Percentiles rank a stretch among this genome's conserved stretches.
phyloP scores from a whole-genome alignment of 2,888 invertebrate species.

The Chrysomela aeneicollis region DNA sequence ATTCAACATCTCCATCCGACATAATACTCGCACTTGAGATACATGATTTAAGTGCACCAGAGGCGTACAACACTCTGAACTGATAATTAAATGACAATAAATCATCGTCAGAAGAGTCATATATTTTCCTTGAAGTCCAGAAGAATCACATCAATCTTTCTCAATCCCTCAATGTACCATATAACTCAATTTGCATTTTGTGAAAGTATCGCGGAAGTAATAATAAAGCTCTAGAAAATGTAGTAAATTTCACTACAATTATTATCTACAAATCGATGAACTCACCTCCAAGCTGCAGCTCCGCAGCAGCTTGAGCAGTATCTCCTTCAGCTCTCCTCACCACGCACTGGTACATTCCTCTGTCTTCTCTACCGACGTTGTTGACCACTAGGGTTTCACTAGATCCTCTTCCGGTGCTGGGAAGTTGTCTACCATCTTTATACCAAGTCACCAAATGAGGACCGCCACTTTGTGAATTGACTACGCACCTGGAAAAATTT shows the following conservation, averaged over 20 bases:
- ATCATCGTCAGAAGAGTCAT: too few relatives aligned
- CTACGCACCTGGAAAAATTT: conserved; percentile 68
- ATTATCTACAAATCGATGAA: too few relatives aligned
- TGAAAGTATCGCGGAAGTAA: too few relatives aligned
- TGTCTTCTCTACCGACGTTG: conserved; percentile 74
- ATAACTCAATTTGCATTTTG: too few relatives aligned
- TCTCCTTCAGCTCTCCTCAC: conserved; percentile 76
- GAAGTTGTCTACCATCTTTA: conserved; percentile 73
- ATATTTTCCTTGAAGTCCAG: too few relatives aligned
- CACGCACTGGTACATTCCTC: conserved; percentile 81
- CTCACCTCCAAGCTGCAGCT: conserved; percentile 75
- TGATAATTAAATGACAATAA: not conserved
- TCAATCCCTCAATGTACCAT: too few relatives aligned
- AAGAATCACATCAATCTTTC: too few relatives aligned
- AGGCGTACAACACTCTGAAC: not conserved
- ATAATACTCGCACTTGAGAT: not conserved
- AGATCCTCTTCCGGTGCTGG: conserved; percentile 70
- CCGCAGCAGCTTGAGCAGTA: conserved; percentile 78
- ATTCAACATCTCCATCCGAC: conserved; percentile 1
- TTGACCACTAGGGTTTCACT: conserved; percentile 71
- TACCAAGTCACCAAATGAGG: conserved; percentile 64
- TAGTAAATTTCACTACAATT: too few relatives aligned
- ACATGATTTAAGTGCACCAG: not conserved
- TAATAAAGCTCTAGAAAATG: too few relatives aligned
- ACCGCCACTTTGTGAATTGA: conserved; percentile 65